Evolutionary conservation across 2,113 vertebrate species (phyloP).

Genomic region (Sceloporus undulatus): DNA sequence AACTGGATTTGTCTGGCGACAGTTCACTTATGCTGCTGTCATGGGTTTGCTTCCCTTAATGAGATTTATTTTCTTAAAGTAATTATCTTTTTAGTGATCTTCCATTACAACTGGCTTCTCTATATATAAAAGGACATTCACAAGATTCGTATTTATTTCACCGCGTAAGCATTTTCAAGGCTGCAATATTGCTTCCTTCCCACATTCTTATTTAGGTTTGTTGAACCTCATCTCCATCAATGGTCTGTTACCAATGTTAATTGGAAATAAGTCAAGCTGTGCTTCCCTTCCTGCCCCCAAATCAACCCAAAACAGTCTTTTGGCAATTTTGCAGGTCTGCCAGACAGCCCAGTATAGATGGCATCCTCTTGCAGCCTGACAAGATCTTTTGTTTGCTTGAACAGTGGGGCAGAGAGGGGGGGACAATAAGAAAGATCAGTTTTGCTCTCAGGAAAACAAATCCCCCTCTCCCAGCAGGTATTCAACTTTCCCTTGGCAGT

Average conservation of each 20-base stretch:
- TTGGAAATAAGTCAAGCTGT: conserved; percentile 29
- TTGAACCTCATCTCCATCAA: rapidly evolving
- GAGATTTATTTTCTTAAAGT: conserved; percentile 53
- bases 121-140: neutral
- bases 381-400: neutral
- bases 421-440: neutral
- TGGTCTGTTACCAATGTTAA: rapidly evolving
- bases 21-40: neutral
- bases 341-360: conserved; percentile 48
- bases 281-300: conserved; percentile 17
- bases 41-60: conserved; percentile 12
- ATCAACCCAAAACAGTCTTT: conserved; percentile 16
- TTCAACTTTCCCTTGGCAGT: neutral
- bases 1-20: conserved; percentile 54
- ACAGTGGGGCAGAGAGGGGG: neutral
- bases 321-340: conserved; percentile 44
- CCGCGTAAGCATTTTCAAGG: conserved; percentile 20
- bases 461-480: neutral
- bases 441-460: neutral
- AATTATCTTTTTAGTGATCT: conserved; percentile 50
- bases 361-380: conserved; percentile 42
- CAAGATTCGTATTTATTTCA: neutral
- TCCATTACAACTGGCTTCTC: neutral
- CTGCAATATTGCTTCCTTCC: conserved; percentile 5
- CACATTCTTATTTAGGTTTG: neutral